Base-by-base conservation (phyloP, 2,888 invertebrate genomes). In the Hirtodrosophila duncani region DNA sequence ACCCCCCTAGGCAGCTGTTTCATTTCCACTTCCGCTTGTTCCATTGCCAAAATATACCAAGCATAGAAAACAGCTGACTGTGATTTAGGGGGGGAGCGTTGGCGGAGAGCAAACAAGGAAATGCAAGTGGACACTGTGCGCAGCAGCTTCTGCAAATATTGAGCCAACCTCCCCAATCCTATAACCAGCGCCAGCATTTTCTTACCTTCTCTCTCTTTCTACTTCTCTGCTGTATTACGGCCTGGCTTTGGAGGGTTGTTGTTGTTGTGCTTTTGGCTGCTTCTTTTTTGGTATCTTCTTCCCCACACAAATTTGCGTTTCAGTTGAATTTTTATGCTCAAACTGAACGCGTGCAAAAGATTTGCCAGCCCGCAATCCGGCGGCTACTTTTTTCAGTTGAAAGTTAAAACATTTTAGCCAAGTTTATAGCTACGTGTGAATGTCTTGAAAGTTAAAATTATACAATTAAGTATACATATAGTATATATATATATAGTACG, bases 271-370 rank as follows among this genome's bases (percentile, higher is more conserved):
- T 52, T 53, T 24, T 55, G 23, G 37, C 36, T 44, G 41, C 51
- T 46, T 48, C 45, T 43, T 49, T 48, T 44, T 64, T 36, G 42
- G 66, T 68, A 55, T 68, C 77, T 70, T 74, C 68, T 77, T 68
- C 45, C 29, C 26, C 21, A 34, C 53, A 67, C 65, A 52, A 53
- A 67, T 72, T 72, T 58, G 72, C 45, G 49, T 63, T 65, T 79
- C 69, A 77, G 79, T 77, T 72, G 59, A 64, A 52, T 66, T 75
- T 64, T 67, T 56, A 57, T 55, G 62, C 67, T 70, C 65, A 50
- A 67, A 57, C 69, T 48, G 69, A 60, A 60, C 71, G 77, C 58
- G 65, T 63, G 58, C 57, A 65, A 52, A 62, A 67, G 53, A 45
- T 46, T 63, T 53, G 48, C 61, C n/a, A 38, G 16, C 18, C 21